phyloP scores from a whole-genome alignment of 2,113 vertebrate species.

The Crypturellus undulatus region DNA sequence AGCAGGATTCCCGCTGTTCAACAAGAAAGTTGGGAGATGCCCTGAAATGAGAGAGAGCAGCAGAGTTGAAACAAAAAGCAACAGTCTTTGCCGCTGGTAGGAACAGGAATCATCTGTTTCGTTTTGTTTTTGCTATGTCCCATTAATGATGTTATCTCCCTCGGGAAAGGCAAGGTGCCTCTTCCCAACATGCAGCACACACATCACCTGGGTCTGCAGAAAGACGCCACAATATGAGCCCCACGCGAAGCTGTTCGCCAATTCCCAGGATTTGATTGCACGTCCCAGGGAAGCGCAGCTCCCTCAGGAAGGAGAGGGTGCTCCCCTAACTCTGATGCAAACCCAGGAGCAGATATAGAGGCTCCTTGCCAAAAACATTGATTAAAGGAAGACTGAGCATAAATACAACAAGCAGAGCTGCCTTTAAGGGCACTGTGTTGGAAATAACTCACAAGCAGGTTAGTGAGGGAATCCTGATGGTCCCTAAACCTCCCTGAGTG shows the following conservation, averaged over 20 bases:
- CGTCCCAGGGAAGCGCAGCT: rapidly evolving
- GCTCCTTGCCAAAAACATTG: not conserved
- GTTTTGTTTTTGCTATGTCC: not conserved
- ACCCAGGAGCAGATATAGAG: not conserved
- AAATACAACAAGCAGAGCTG: not conserved
- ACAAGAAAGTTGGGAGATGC: not conserved
- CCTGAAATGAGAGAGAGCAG: not conserved
- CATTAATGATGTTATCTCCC: rapidly evolving
- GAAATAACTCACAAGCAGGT: not conserved
- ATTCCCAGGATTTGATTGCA: rapidly evolving
- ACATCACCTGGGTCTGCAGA: not conserved
- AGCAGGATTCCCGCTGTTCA: not conserved
- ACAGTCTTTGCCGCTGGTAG: rapidly evolving
- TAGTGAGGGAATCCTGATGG: not conserved
- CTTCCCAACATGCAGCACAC: not conserved
- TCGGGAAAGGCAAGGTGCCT: not conserved
- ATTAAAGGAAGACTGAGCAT: rapidly evolving
- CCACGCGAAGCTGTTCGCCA: not conserved
- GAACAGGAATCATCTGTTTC: not conserved
- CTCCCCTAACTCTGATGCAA: not conserved
- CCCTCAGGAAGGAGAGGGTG: not conserved
- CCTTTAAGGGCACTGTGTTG: rapidly evolving
- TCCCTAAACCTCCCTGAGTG: rapidly evolving
- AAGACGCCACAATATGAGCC: not conserved
- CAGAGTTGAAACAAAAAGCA: not conserved